A percentile compares a stretch with the other conserved stretches of the same genome.
These are phyloP conservation scores for Sciurus vulgaris DNA, from an alignment of 2,797 vertebrate genomes.

Conservation along the genomic window DNA sequence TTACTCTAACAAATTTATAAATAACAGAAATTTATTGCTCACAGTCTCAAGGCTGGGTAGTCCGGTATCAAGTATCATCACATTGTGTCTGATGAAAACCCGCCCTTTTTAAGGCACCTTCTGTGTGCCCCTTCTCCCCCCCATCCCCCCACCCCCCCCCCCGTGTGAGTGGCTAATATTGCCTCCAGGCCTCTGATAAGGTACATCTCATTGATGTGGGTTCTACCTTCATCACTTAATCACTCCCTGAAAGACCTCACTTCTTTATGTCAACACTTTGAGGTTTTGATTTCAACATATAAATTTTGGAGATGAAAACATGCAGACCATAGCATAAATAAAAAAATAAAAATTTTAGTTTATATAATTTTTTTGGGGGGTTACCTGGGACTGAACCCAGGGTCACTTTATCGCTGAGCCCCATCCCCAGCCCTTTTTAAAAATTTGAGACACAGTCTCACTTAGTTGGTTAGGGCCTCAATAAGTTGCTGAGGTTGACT, in stretches of 20 bases:
- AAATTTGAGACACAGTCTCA: too few relatives aligned
- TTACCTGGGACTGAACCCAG: too few relatives aligned
- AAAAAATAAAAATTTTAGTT: neutral
- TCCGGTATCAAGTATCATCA: neutral
- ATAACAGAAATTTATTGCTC: neutral
- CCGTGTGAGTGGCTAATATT: neutral
- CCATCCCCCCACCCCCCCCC: accelerated
- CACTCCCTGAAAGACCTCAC: neutral
- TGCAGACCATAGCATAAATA: neutral
- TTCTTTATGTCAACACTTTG: neutral
- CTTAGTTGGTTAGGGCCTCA: too few relatives aligned
- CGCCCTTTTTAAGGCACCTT: too few relatives aligned
- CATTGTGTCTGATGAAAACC: neutral
- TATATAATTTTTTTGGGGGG: too few relatives aligned
- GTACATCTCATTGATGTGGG: neutral
- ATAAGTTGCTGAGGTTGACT: too few relatives aligned
- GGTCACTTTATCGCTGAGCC: too few relatives aligned
- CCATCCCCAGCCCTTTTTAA: too few relatives aligned
- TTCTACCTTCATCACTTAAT: neutral
- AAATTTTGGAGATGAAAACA: neutral
- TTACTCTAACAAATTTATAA: neutral
- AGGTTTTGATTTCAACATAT: neutral
- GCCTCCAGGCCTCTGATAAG: neutral
- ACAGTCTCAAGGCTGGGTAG: neutral
- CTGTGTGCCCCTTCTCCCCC: too few relatives aligned